Conservation (phyloP, 2,888 invertebrate species). For the Drosophila borborema region DNA sequence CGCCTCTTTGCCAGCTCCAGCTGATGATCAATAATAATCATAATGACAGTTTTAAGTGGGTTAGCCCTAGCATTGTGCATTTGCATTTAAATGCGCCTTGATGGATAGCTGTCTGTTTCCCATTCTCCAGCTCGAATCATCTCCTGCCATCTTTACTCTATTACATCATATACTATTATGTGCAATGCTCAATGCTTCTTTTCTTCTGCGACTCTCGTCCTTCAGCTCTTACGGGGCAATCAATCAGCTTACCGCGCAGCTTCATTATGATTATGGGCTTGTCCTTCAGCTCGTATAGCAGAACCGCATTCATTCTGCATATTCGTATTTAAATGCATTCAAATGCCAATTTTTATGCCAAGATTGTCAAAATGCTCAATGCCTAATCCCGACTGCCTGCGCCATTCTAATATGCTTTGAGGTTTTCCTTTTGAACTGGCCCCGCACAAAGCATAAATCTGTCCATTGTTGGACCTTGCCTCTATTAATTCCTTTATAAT, state of each 20-base stretch:
- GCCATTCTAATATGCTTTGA: conserved; percentile 53
- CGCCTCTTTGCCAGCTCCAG: conserved; percentile 2
- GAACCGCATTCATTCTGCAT: conserved; percentile 51
- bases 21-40: conserved; percentile 78
- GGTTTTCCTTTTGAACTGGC: conserved; percentile 62
- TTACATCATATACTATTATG: conserved; percentile 66
- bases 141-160: conserved; percentile 28
- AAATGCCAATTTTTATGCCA: conserved; percentile 76
- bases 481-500: conserved; percentile 83
- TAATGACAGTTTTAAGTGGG: conserved; percentile 79
- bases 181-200: conserved; percentile 38
- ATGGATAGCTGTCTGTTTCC: conserved; percentile 69
- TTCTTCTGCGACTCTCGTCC: conserved; percentile 26
- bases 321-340: conserved; percentile 70
- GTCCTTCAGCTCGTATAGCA: conserved; percentile 29
- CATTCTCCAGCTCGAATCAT: conserved; percentile 11
- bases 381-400: conserved; percentile 56
- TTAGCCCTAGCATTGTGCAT: conserved; percentile 55
- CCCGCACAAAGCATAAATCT: conserved; percentile 51
- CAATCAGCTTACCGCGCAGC: conserved; percentile 73
- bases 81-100: conserved; percentile 68
- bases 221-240: conserved; percentile 57
- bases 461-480: conserved; percentile 60
- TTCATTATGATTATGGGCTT: conserved; percentile 75
- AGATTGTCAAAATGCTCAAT: conserved; percentile 60